Evolutionary conservation across 2,113 vertebrate species (phyloP).

Genomic region (Nipponia nippon): DNA sequence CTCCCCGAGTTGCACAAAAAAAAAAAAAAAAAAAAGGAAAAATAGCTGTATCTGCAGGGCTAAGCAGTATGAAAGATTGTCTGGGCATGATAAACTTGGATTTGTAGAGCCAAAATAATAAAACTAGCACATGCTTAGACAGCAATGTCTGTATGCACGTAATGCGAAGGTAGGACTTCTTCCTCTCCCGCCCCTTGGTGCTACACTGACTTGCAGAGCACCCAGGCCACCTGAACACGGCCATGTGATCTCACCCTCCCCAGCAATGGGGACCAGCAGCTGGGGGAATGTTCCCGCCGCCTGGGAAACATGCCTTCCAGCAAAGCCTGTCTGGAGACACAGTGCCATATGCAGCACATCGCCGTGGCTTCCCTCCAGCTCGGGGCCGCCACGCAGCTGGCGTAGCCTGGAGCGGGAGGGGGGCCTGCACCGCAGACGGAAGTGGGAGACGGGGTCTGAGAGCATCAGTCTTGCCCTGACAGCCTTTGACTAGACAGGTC

Average conservation of each 20-base stretch:
- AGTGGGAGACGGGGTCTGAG: background rate
- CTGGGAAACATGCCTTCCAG: background rate
- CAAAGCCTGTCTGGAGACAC: background rate
- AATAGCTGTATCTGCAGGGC: background rate
- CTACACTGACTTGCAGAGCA: background rate
- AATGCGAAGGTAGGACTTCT: background rate
- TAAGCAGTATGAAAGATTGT: background rate
- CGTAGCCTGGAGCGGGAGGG: background rate
- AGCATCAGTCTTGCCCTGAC: background rate
- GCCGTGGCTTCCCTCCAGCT: background rate
- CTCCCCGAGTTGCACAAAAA: background rate
- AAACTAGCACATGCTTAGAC: background rate
- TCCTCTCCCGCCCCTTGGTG: background rate
- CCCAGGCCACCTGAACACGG: accelerated
- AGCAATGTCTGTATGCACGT: background rate
- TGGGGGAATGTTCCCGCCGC: background rate
- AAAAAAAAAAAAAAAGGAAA: background rate
- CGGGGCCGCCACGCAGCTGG: background rate
- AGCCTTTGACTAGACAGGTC: conserved; percentile 5
- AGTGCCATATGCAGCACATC: background rate
- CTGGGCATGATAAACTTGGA: background rate
- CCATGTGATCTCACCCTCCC: accelerated
- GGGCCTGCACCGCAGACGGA: background rate
- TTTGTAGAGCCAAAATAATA: background rate
- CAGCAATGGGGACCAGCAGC: accelerated